These are phyloP conservation scores for Lepetodrilus schrolli DNA, from an alignment of 2,888 invertebrate species.

Conservation along the genomic window DNA sequence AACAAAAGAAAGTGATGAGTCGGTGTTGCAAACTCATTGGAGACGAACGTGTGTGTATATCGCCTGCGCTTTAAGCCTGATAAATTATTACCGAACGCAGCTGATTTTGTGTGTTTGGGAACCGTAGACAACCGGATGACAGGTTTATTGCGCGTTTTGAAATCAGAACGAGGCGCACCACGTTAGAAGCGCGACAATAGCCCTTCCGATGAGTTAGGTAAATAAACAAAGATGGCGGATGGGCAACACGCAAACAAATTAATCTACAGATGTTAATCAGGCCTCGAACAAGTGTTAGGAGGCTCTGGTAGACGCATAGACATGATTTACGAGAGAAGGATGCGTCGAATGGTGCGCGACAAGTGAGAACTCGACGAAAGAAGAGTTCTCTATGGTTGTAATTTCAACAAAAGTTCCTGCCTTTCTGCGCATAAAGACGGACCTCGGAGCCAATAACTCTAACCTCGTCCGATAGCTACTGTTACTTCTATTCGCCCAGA, in stretches of 20 bases:
- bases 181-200: slow-evolving; percentile 22
- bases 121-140: slow-evolving; percentile 3
- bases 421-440: not conserved
- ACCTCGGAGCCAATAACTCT: not conserved
- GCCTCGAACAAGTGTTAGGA: slow-evolving; percentile 23
- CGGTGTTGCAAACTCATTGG: slow-evolving; percentile 7
- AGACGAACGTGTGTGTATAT: slow-evolving; percentile 6
- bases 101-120: slow-evolving; percentile 15
- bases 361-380: not conserved
- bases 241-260: slow-evolving; percentile 30
- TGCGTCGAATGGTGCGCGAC: not conserved
- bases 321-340: slow-evolving; percentile 10
- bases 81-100: slow-evolving; percentile 22
- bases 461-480: not conserved
- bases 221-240: slow-evolving; percentile 14
- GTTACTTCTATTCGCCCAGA: not conserved
- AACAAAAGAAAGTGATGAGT: not conserved
- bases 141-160: slow-evolving; percentile 29
- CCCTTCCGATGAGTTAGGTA: slow-evolving; percentile 25
- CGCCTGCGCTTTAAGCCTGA: slow-evolving; percentile 7
- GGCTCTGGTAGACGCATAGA: not conserved
- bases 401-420: not conserved
- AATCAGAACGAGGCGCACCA: not conserved
- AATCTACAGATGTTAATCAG: slow-evolving; percentile 28
- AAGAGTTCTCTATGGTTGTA: not conserved